Conservation (phyloP, 2,113 vertebrate genomes). For the Pelusios castaneus region DNA sequence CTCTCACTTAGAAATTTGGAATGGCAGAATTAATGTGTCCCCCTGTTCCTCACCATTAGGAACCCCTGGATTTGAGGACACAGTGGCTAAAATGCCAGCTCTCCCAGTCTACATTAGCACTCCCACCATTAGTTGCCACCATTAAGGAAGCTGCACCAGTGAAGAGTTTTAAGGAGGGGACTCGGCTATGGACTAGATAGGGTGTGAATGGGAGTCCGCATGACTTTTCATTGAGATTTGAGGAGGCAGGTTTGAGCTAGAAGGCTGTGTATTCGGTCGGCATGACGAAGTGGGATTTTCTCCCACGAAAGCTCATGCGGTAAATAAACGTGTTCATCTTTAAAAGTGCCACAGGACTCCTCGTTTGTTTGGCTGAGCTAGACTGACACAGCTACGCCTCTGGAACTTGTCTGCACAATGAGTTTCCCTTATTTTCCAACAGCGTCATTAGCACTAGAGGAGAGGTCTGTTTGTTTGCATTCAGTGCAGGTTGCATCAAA, state of each 20-base stretch:
- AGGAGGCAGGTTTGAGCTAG: background rate
- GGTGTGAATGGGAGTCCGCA: background rate
- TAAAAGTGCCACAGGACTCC: too few species aligned
- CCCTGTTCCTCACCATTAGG: background rate
- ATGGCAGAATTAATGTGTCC: background rate
- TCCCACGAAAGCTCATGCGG: too few species aligned
- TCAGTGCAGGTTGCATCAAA: background rate
- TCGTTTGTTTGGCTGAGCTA: too few species aligned
- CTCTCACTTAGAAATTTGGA: background rate
- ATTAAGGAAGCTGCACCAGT: background rate
- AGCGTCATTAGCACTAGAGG: background rate
- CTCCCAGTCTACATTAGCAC: fast-evolving
- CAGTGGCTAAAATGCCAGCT: background rate
- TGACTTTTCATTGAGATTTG: background rate
- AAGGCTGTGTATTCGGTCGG: fast-evolving
- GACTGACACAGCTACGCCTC: too few species aligned
- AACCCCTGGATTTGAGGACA: background rate
- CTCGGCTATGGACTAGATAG: background rate
- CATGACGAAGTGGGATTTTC: too few species aligned
- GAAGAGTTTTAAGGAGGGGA: background rate
- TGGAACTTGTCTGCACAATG: background rate
- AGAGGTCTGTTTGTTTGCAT: background rate
- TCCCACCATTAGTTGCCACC: fast-evolving
- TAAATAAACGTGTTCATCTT: too few species aligned
- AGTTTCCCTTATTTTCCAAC: background rate